A percentile compares a stretch with the other conserved stretches of the same genome.
Conservation (phyloP, 2,797 vertebrate genomes). For the Malacoctenus gilli region DNA sequence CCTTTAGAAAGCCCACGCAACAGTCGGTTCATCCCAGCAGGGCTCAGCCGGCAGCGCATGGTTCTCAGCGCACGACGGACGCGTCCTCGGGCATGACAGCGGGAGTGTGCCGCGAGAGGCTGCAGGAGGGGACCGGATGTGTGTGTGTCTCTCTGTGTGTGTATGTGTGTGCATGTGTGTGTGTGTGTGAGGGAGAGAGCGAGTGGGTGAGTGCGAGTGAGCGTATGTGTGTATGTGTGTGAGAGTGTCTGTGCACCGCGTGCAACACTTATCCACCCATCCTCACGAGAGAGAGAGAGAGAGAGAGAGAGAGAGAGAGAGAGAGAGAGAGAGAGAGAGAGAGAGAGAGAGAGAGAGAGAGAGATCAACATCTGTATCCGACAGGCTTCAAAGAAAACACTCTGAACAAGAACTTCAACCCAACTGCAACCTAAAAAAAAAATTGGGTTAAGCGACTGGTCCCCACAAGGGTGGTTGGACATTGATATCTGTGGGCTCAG, state of each 20-base stretch:
- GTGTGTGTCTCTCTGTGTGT: too few relatives aligned
- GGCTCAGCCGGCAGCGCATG: constrained; percentile 73
- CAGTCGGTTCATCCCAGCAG: constrained; percentile 53
- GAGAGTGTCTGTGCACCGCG: too few relatives aligned
- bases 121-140: constrained; percentile 16
- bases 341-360: constrained; percentile 13
- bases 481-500: too few relatives aligned
- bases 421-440: background rate
- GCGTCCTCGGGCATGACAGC: constrained; percentile 48
- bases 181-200: background rate
- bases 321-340: constrained; percentile 3
- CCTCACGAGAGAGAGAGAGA: constrained; percentile 16
- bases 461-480: too few relatives aligned
- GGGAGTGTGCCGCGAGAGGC: constrained; percentile 15
- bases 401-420: too few relatives aligned
- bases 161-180: background rate
- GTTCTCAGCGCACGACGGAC: constrained; percentile 25
- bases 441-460: background rate
- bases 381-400: too few relatives aligned
- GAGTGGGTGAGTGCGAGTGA: too few relatives aligned
- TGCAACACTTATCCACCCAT: constrained; percentile 22
- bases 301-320: constrained; percentile 13
- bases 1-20: constrained; percentile 66
- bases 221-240: too few relatives aligned
- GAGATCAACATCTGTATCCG: background rate